Percentiles rank a stretch among this genome's conserved stretches.
Evolutionary conservation across 2,888 invertebrate genomes (phyloP).

Genomic region (Scaptomyza parva): DNA sequence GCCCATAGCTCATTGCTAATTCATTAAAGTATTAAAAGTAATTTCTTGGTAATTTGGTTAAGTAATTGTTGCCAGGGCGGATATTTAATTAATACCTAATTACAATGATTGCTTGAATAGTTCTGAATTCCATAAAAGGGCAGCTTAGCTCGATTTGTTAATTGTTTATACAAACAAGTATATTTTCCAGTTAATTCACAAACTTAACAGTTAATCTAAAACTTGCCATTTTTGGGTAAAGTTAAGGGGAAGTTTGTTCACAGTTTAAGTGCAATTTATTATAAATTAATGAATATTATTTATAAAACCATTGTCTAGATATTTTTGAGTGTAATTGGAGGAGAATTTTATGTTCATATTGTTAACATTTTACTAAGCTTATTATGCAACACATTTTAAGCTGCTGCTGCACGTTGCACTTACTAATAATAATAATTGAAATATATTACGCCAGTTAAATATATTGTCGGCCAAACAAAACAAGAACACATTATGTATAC

Average conservation of each 20-base stretch:
- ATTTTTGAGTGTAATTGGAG: too few species aligned
- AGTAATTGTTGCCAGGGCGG: background rate
- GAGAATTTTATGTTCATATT: too few species aligned
- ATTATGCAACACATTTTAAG: conserved; percentile 15
- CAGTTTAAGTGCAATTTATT: too few species aligned
- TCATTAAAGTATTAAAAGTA: background rate
- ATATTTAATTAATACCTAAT: background rate
- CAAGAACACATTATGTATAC: conserved; percentile 51
- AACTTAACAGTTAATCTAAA: too few species aligned
- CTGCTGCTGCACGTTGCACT: conserved; percentile 16
- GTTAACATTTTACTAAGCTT: conserved; percentile 9
- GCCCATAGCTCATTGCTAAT: background rate
- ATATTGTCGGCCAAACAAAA: conserved; percentile 22
- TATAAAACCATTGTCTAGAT: too few species aligned
- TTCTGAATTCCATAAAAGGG: background rate
- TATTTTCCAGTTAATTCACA: too few species aligned
- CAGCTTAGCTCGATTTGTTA: too few species aligned
- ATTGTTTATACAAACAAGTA: too few species aligned
- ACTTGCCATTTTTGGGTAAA: too few species aligned
- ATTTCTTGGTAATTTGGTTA: background rate
- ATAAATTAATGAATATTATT: too few species aligned
- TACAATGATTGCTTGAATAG: background rate
- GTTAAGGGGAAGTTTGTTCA: too few species aligned
- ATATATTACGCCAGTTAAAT: conserved; percentile 50
- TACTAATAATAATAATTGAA: conserved; percentile 55